Base-by-base conservation (phyloP, 2,888 invertebrate species). In the Meteorus cinctellus region DNA sequence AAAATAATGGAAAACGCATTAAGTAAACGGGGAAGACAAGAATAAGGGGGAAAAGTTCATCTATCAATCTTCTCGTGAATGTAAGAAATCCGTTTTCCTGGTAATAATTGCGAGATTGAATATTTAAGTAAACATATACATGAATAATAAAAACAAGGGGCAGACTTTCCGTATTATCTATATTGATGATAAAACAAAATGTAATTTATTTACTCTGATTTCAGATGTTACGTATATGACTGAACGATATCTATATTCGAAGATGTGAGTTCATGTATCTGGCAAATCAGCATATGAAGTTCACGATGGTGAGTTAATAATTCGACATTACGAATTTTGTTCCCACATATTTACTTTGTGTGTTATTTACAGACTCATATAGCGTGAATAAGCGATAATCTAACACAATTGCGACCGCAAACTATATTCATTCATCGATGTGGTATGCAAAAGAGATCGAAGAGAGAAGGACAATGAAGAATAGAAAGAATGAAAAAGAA, bases 11-110 rank as follows among this genome's bases (percentile, higher is more conserved):
- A 19, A 45, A 72, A 69, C 27, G 65, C 73, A 76, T 76, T 76
- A 76, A 29, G 73, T 76, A 76, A 73, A 73, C 76, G 73, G 63
- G 63, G n/a, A 65, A 75, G 70, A 75, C 70, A 71, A 70, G 65
- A 65, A 36, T 55, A 24, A 45, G 62, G 51, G 75, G 51, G 24
- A 48, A 34, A 36, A 34, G n/a, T 48, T n/a, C 19, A 65, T 60
- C 19, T 45, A 65, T 72, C 48, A 67, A 62, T 72, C 41, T 71
- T 36, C 36, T 34, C 41, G 34, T 55, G 45, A 2, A 60, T 62
- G 5, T 65, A 48, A 31, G 34, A 36, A 36, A 34, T 67, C 29
- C 59, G 16, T 4, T 71, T 62, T 48, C 68, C 16, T 48, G 60
- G 14, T 27, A 60, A 48, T 48, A 48, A 48, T 48, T 48, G 48